A percentile compares a stretch with the other conserved stretches of the same genome.
phyloP scores from a whole-genome alignment of 2,888 invertebrate genomes.

The Parnassius apollo region DNA sequence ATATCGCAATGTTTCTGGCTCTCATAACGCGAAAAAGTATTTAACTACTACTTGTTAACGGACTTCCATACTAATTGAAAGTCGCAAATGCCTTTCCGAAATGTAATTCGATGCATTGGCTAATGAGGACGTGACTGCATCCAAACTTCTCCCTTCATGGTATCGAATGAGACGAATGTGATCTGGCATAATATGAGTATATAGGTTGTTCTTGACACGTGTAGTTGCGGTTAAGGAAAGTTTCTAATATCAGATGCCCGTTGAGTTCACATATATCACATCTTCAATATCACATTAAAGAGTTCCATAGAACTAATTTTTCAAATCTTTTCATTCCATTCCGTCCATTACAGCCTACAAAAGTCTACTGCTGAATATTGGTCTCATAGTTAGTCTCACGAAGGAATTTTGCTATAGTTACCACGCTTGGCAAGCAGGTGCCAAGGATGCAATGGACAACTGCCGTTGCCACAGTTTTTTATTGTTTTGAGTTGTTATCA shows the following conservation, averaged over 20 bases:
- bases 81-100: constrained; percentile 7
- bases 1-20: neutral
- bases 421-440: too few species aligned
- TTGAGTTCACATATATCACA: neutral
- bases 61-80: constrained; percentile 11
- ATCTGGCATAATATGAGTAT: constrained; percentile 31
- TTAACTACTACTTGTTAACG: constrained; percentile 3
- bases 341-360: too few species aligned
- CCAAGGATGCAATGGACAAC: too few species aligned
- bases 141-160: constrained; percentile 42
- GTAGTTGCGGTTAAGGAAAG: constrained; percentile 31
- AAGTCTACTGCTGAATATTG: too few species aligned
- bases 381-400: too few species aligned
- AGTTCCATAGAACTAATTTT: too few species aligned
- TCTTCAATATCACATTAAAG: neutral
- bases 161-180: constrained; percentile 27
- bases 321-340: too few species aligned
- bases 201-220: constrained; percentile 37
- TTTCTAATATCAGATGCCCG: constrained; percentile 8
- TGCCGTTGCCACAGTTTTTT: too few species aligned
- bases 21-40: neutral
- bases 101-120: constrained; percentile 58
- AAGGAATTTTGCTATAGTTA: too few species aligned
- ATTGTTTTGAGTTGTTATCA: too few species aligned
- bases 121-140: constrained; percentile 69